Base-by-base conservation (phyloP, 2,113 vertebrate genomes). In the Archilochus colubris region DNA sequence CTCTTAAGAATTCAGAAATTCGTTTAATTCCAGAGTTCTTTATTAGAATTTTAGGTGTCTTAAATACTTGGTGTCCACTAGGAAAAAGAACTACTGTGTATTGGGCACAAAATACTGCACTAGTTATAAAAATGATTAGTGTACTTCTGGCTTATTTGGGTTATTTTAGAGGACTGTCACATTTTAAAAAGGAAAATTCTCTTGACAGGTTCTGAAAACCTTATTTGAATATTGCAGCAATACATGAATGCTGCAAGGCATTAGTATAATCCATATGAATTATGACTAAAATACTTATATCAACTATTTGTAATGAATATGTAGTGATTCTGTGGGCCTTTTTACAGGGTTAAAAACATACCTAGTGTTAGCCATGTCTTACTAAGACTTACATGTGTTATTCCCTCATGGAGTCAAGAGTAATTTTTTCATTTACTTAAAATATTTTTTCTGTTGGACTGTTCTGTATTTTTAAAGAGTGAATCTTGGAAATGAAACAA, bases 211-310 rank as follows among this genome's bases (percentile, higher is more conserved):
- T 63, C 62, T 38, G 50, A 82, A 89, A 91, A 63, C 30, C 19
- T 62, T 86, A 23, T 58, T 85, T 88, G 51, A 88, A 12, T 77
- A 51, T 67, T 91, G 51, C 48, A 81, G 68, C 38, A 54, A 23
- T 81, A 70, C 33, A 3, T 70, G 51, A 72, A n/a, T 83, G 25
- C 38, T 67, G 89, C 12, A 44, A 76, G 68, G n/a, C 40, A 30
- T 76, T 88, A 51, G 30, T 81, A 74, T 83, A 70, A 91, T 86
- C 48, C 61, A 25, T 53, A 33, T 53, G 53, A 77, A 58, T 83
- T 93, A 58, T 7, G 12, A 28, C 59, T 69, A 19, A 74, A 93
- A 46, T 86, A 63, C n/a, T 93, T 86, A 46, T n/a, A 5, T 50
- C 67, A 58, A 31, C 25, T 82, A 44, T 87, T 82, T 57, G 28